Percentiles rank a stretch among this genome's conserved stretches.
These are phyloP conservation scores for Gallinago media DNA, from an alignment of 2,113 vertebrate genomes.

Conservation along the genomic window DNA sequence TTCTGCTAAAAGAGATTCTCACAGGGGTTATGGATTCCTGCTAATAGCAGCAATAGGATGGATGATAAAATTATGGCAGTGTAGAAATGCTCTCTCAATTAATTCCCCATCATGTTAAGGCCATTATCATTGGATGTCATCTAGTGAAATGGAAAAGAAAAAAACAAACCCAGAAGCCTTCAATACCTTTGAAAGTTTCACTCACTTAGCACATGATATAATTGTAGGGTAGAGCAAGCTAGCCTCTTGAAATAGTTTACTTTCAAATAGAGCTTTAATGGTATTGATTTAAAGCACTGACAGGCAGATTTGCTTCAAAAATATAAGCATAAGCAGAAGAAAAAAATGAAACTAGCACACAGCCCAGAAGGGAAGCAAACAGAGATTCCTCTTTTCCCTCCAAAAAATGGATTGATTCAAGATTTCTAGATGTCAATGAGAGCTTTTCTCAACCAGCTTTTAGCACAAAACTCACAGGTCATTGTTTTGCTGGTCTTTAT, in stretches of 20 bases:
- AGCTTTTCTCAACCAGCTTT: neutral
- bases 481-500: neutral
- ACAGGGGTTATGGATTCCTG: slow-evolving; percentile 75
- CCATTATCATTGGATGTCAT: slow-evolving; percentile 80
- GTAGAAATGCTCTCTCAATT: slow-evolving; percentile 80
- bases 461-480: neutral
- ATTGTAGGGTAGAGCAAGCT: slow-evolving; percentile 15
- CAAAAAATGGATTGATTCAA: neutral
- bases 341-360: neutral
- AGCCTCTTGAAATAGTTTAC: slow-evolving; percentile 45
- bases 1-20: slow-evolving; percentile 69
- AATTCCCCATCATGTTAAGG: slow-evolving; percentile 80
- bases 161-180: slow-evolving; percentile 17
- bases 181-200: slow-evolving; percentile 57
- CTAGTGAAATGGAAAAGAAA: slow-evolving; percentile 58
- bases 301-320: slow-evolving; percentile 28
- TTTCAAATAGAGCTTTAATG: slow-evolving; percentile 51
- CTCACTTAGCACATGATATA: slow-evolving; percentile 36
- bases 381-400: fast-evolving
- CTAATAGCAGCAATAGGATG: slow-evolving; percentile 76
- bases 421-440: neutral
- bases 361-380: neutral
- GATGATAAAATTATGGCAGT: slow-evolving; percentile 75
- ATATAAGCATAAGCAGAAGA: neutral
- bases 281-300: slow-evolving; percentile 40